Base-by-base conservation (phyloP, 2,113 vertebrate species). In the Tauraco erythrolophus region DNA sequence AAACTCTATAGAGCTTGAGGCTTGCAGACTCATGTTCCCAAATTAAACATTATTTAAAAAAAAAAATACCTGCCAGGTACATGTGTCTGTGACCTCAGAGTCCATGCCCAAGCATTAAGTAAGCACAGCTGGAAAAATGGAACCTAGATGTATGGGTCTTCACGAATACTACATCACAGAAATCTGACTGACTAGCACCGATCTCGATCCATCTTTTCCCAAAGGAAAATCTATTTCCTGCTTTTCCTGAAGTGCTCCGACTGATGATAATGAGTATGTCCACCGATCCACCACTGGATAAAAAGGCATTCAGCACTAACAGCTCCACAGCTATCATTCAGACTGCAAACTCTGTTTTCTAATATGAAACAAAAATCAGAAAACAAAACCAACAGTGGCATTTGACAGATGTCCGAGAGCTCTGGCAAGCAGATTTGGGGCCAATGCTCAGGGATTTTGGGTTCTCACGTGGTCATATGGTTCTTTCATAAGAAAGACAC, bases 201-300 rank as follows among this genome's bases (percentile, higher is more conserved):
- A 11, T 33, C 33, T 79, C 43, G 61, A 33, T 1, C 4, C 4
- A 53, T 10, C 12, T 80, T 89, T 48, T 80, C 31, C 25, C 22
- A 37, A 64, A 80, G 48, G 17, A 76, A 92, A 39, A 46, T 4
- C 0, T 7, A 22, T 76, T 69, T 65, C 14, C 27, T 80, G 3
- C 9, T 56, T 85, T 76, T 56, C 17, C n/a, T 72, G 37, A 48
- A 80, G 39, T 45, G 35, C 12, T 71, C 27, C 9, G 60, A 12
- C 43, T 64, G 35, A 14, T 43, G 51, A 30, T 45, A 56, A 37
- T 0, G 0, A 53, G 22, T 18, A 45, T 19, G 8, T 62, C 33
- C 23, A 30, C 22, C 19, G 35, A 35, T 43, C 35, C 2, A 14
- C 17, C 24, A 17, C 45, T 27, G 9, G 8, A 54, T 57, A 35